These are phyloP conservation scores for Crenichthys baileyi DNA, from an alignment of 2,797 vertebrate genomes.

Conservation along the genomic window DNA sequence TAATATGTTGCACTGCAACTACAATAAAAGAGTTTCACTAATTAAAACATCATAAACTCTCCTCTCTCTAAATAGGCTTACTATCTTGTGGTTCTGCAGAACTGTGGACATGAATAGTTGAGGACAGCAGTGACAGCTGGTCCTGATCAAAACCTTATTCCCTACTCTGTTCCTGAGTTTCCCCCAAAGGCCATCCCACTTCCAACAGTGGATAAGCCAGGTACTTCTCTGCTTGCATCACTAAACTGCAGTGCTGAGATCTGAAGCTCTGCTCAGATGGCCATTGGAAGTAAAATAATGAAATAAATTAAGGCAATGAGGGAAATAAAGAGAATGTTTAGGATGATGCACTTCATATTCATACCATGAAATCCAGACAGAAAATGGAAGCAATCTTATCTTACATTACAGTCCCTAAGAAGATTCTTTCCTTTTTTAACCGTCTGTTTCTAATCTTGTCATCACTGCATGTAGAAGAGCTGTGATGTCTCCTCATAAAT, in stretches of 20 bases:
- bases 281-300: constrained; percentile 66
- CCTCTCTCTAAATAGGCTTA: constrained; percentile 41
- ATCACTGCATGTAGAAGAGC: constrained; percentile 40
- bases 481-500: constrained; percentile 24
- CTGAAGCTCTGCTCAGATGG: constrained; percentile 67
- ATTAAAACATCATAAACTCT: constrained; percentile 61
- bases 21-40: constrained; percentile 51
- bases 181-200: constrained; percentile 70
- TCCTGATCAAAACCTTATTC: constrained; percentile 81
- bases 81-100: constrained; percentile 51
- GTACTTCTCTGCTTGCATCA: constrained; percentile 59
- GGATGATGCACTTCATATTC: constrained; percentile 62
- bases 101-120: constrained; percentile 63
- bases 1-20: constrained; percentile 37
- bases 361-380: constrained; percentile 44
- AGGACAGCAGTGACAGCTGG: constrained; percentile 80
- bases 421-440: constrained; percentile 42
- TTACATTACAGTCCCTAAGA: constrained; percentile 54
- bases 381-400: constrained; percentile 50
- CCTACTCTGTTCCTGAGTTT: constrained; percentile 63
- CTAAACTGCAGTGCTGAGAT: constrained; percentile 68
- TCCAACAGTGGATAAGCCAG: constrained; percentile 71
- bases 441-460: constrained; percentile 48
- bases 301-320: constrained; percentile 53
- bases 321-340: constrained; percentile 57